Evolutionary conservation across 37 sponge, comb jelly and placozoan genomes (phyloP).

Genomic region (Crambe crambe): DNA sequence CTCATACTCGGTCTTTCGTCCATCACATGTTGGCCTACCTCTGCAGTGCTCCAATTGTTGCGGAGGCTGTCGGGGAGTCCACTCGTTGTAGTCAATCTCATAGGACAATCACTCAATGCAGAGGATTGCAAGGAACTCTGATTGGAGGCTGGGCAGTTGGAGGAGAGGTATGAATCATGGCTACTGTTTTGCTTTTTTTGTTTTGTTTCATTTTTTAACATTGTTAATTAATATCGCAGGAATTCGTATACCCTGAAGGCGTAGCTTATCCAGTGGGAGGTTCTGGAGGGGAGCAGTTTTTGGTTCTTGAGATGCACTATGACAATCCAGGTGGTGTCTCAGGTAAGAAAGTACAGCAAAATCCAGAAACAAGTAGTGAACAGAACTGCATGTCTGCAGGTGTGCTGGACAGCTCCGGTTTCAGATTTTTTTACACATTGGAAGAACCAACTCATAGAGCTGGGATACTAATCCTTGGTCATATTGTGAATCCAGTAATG

Average conservation of each 20-base stretch:
- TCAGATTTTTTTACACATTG: conserved; percentile 32
- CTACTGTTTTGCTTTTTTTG: too few relatives aligned
- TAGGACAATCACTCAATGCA: background rate
- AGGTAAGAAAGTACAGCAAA: background rate
- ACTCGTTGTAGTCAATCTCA: background rate
- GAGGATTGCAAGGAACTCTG: background rate
- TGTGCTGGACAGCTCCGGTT: conserved; percentile 56
- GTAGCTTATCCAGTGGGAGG: conserved; percentile 84
- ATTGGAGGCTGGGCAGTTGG: conserved; percentile 59
- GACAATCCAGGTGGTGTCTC: conserved; percentile 44
- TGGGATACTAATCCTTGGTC: conserved; percentile 29
- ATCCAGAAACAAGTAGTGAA: background rate
- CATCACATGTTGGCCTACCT: conserved; percentile 46
- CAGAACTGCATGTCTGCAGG: conserved; percentile 13
- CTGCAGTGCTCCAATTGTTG: background rate
- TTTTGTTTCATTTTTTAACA: background rate
- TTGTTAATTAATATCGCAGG: conserved; percentile 28
- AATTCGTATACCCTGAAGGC: conserved; percentile 50
- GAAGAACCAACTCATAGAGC: conserved; percentile 26
- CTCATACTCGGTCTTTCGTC: conserved; percentile 17
- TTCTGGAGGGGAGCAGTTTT: conserved; percentile 4
- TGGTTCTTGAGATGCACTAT: conserved; percentile 72
- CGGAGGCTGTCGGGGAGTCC: conserved; percentile 1
- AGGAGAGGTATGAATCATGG: conserved; percentile 39
- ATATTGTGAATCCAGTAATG: conserved; percentile 12